Evolutionary conservation across 2,113 vertebrate genomes (phyloP).

Genomic region (Corvus hawaiiensis): DNA sequence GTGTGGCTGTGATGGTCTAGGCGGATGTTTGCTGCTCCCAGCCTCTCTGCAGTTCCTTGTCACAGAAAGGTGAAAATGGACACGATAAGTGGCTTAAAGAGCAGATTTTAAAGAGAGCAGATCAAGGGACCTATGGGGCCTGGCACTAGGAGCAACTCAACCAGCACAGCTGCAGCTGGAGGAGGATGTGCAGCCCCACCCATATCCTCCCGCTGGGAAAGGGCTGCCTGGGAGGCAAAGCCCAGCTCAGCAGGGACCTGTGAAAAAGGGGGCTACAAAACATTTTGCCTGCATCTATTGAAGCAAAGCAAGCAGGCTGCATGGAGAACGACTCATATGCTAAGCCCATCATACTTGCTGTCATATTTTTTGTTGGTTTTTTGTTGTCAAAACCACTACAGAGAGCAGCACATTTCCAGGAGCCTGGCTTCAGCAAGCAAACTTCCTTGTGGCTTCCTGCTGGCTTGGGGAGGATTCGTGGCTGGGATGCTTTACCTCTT

Average conservation of each 20-base stretch:
- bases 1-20: not conserved
- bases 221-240: not conserved
- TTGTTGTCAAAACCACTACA: constrained; percentile 14
- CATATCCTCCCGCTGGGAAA: accelerated
- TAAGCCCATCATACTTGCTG: not conserved
- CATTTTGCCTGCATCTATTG: not conserved
- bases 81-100: not conserved
- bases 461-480: not conserved
- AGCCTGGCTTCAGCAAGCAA: constrained; percentile 18
- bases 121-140: accelerated
- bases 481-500: constrained; percentile 28
- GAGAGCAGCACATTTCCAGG: constrained; percentile 28
- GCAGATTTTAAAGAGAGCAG: not conserved
- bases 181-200: not conserved
- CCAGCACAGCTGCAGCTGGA: not conserved
- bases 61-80: not conserved
- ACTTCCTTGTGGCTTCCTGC: constrained; percentile 33
- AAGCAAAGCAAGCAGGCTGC: not conserved
- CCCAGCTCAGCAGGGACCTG: not conserved
- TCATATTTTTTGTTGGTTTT: not conserved
- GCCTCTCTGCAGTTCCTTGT: not conserved
- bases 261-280: not conserved
- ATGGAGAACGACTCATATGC: not conserved
- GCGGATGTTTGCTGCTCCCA: not conserved
- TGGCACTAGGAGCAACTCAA: accelerated